Evolutionary conservation across 2,797 vertebrate genomes (phyloP).

Genomic region (Parambassis ranga): DNA sequence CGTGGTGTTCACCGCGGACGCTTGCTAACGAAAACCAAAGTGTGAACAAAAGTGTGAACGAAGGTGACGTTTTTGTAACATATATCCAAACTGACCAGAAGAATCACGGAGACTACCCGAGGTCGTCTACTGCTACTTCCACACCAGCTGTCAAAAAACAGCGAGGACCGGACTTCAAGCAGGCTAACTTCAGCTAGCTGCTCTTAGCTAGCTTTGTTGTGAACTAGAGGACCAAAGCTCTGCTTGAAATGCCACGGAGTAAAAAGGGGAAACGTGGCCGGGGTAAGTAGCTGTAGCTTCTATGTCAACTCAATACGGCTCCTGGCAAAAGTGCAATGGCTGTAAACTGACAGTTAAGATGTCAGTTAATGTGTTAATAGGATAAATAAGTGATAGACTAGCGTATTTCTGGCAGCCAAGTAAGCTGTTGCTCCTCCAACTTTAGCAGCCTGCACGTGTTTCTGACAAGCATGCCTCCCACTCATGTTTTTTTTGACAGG

Average conservation of each 20-base stretch:
- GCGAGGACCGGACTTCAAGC: not conserved
- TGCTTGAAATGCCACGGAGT: conserved; percentile 77
- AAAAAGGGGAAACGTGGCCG: conserved; percentile 82
- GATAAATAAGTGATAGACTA: not conserved
- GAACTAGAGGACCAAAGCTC: conserved; percentile 15
- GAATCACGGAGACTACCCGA: not conserved
- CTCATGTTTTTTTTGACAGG: no score
- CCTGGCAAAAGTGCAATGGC: not conserved
- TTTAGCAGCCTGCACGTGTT: no score
- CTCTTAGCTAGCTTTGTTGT: conserved; percentile 38
- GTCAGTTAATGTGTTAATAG: not conserved
- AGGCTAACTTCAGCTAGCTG: conserved; percentile 37
- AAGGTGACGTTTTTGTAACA: not conserved
- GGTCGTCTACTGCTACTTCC: not conserved
- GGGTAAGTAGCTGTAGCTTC: conserved; percentile 66
- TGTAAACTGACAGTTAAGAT: not conserved
- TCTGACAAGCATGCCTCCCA: no score
- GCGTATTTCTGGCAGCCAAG: not conserved
- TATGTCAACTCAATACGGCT: not conserved
- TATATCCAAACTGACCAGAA: not conserved
- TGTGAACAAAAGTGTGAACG: conserved; percentile 32
- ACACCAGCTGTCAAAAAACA: not conserved
- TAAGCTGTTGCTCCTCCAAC: conserved; percentile 17
- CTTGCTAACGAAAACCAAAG: conserved; percentile 18
- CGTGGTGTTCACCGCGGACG: conserved; percentile 2